Evolutionary conservation across 2,797 vertebrate genomes (phyloP).

Genomic region (Gastrophryne carolinensis): DNA sequence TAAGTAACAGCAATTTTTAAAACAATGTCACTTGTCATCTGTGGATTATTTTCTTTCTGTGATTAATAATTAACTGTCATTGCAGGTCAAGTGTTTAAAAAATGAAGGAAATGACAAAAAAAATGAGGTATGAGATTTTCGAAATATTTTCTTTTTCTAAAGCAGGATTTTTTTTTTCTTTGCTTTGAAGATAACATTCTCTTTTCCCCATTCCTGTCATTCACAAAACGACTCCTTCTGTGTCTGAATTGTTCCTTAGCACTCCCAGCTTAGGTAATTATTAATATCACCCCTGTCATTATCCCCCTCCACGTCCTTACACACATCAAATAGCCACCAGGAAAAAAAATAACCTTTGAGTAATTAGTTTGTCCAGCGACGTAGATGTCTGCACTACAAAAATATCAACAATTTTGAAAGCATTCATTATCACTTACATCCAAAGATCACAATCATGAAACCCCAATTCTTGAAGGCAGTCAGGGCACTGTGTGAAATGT

Average conservation of each 20-base stretch:
- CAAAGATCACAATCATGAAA: too few relatives aligned
- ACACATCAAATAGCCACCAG: conserved; percentile 7
- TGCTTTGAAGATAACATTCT: conserved; percentile 28
- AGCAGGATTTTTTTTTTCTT: neutral
- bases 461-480: too few relatives aligned
- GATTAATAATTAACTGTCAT: neutral
- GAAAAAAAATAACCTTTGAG: neutral
- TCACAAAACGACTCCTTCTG: neutral
- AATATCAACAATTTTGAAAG: neutral
- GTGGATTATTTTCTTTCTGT: neutral
- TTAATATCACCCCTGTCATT: conserved; percentile 29
- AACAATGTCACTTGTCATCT: too few relatives aligned
- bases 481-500: too few relatives aligned
- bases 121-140: neutral
- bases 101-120: neutral
- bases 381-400: neutral
- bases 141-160: neutral
- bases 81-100: neutral
- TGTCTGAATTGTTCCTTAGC: neutral
- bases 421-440: too few relatives aligned
- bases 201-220: conserved; percentile 12
- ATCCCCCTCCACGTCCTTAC: neutral
- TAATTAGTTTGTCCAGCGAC: neutral
- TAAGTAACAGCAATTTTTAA: too few relatives aligned
- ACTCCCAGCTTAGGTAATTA: conserved; percentile 14